Evolutionary conservation across 2,113 vertebrate species (phyloP).

Genomic region (Lycocorax pyrrhopterus): DNA sequence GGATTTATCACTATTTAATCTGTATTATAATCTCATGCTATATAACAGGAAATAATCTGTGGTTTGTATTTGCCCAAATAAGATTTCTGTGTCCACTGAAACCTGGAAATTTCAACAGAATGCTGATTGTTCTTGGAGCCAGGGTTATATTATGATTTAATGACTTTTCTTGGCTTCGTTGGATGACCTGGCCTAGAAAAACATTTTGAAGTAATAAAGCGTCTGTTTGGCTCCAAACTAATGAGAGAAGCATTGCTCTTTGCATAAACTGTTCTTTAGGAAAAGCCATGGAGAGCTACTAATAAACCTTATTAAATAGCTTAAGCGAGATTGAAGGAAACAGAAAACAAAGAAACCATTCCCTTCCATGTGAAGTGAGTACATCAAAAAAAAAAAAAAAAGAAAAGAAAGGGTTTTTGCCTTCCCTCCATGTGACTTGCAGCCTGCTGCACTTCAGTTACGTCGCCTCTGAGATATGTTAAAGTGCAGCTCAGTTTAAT

Average conservation of each 20-base stretch:
- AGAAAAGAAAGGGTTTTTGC: neutral
- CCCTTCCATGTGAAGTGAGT: conserved; percentile 38
- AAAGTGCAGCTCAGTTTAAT: conserved; percentile 34
- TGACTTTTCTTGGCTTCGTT: conserved; percentile 64
- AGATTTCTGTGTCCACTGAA: neutral
- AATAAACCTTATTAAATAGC: conserved; percentile 55
- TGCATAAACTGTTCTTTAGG: conserved; percentile 74
- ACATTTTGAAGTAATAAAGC: conserved; percentile 74
- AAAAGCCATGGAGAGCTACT: conserved; percentile 60
- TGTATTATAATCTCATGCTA: neutral
- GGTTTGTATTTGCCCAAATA: neutral
- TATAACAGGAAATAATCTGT: neutral
- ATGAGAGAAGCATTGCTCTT: conserved; percentile 66
- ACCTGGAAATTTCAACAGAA: conserved; percentile 45
- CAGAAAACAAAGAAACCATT: conserved; percentile 37
- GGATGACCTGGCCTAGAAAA: conserved; percentile 66
- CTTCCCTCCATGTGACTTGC: conserved; percentile 50
- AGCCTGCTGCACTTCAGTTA: conserved; percentile 46
- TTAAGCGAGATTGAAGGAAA: conserved; percentile 47
- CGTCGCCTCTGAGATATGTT: conserved; percentile 36
- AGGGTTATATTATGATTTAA: conserved; percentile 65
- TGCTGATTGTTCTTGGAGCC: conserved; percentile 3
- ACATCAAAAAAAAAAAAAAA: neutral
- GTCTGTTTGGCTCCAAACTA: conserved; percentile 66
- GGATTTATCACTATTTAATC: neutral